Conservation (phyloP, 2,888 invertebrate species). For the Epistrophe eligans region DNA sequence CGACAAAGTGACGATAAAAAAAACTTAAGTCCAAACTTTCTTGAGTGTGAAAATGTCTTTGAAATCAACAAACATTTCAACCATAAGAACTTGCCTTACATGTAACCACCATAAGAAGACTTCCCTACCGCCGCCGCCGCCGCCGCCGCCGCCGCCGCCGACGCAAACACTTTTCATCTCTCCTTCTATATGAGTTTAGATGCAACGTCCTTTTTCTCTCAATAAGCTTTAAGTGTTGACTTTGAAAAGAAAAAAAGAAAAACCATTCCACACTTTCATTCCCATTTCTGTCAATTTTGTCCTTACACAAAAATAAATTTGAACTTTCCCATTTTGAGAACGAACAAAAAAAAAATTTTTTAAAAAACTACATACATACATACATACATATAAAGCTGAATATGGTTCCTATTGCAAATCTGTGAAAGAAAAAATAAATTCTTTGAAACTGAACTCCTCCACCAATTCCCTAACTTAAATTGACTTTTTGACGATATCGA, state of each 20-base stretch:
- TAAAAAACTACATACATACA: not conserved
- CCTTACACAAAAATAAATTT: conserved; percentile 56
- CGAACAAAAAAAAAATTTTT: conserved; percentile 6
- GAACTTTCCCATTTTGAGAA: conserved; percentile 54
- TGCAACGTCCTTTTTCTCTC: conserved; percentile 19
- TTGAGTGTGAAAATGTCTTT: conserved; percentile 55
- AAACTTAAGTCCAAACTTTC: conserved; percentile 51
- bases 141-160: no score
- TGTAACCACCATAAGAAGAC: conserved; percentile 11
- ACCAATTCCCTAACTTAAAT: conserved; percentile 66
- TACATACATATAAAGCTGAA: not conserved
- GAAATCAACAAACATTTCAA: conserved; percentile 56
- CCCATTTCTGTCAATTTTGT: conserved; percentile 58
- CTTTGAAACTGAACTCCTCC: conserved; percentile 47
- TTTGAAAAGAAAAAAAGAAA: conserved; percentile 32
- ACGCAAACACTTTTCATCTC: no score
- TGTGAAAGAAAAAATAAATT: not conserved
- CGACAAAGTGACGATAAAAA: conserved; percentile 27
- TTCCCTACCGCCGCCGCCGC: no score
- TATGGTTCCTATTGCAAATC: conserved; percentile 24
- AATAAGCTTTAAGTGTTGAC: conserved; percentile 51
- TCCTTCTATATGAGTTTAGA: not conserved
- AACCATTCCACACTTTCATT: conserved; percentile 30
- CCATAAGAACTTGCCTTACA: conserved; percentile 33
- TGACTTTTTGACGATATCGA: conserved; percentile 67